Base-by-base conservation (phyloP, 2,113 vertebrate genomes). In the Pteruthius melanotis region DNA sequence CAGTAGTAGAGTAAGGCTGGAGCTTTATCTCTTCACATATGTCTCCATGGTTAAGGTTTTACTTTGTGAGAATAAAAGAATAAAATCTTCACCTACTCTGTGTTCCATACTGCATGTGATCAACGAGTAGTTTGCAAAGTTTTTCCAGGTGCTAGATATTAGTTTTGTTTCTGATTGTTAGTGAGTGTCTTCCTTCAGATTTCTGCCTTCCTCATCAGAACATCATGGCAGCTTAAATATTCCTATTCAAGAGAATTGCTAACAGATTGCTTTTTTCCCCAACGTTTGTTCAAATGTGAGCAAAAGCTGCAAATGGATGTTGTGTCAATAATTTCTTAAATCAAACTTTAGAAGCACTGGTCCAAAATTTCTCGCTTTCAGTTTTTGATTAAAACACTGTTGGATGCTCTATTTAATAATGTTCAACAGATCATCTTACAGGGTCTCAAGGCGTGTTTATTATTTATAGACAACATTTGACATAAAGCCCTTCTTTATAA, bases 241-340 rank as follows among this genome's bases (percentile, higher is more conserved):
- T 85, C 26, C 44, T 68, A 4, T 65, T 88, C 28, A 63, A 86
- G 6, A 63, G 8, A 68, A 54, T 30, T 40, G 24, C 15, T 64
- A 61, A 16, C 47, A 71, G 9, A 65, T 45, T 0, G 0, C 5
- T 21, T 3, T 40, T 82, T 33, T 18, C 8, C 57, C 20, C 30
- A 59, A 4, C 1, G 1, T 65, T 72, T 45, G 13, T 49, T 65
- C 75, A 83, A 71, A 79, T 16, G 13, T 3, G 15, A 93, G 16
- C 37, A 81, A 81, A 91, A 68, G 8, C 22, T 84, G 40, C 28
- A 82, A n/a, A 13, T 31, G 21, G 31, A n/a, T 84, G 20, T 59
- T 53, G 10, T 50, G 40, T 37, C 44, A 68, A 13, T 74, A 61
- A 79, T 75, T 80, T 81, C 22, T 87, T 79, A 40, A 91, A 65